Base-by-base conservation (phyloP, 2,888 invertebrate genomes). In the Acrocyrtus sp. region DNA sequence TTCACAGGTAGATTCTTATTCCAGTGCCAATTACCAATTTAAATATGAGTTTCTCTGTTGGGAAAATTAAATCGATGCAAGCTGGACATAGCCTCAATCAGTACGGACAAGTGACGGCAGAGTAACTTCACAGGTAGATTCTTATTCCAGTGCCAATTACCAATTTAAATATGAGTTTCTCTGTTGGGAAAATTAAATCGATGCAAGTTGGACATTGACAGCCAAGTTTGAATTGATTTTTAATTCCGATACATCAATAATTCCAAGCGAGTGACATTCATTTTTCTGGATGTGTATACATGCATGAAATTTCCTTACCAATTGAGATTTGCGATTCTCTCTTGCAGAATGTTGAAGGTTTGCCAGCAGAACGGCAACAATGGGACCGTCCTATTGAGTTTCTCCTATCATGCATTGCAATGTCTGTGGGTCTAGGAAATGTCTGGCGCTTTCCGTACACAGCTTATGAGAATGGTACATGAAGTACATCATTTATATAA, bases 331-430 rank as follows among this genome's bases (percentile, higher is more conserved):
- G 22, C 8, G 6, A 50, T 43, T 26, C 26, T n/a, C 15, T 43
- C 45, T 34, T 57, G 12, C 39, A 70, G 74, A 57, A 19, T 1
- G 70, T 70, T 6, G 69, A 70, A 29, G 74, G 74, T 6, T 29
- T 51, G 17, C 61, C 53, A 21, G 53, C 29, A n/a, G 58, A 54
- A 48, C 34, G 70, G 45, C 60, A 74, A 56, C 65, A 70, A 54
- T 75, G 75, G 75, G 72, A 76, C 27, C 63, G 41, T 15, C 74
- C 68, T 1, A 70, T 74, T 6, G 69, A 74, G 26, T 74, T 73
- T 24, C 51, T 74, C 1, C 51, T 74, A 6, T 57, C 57, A 2
- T 76, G 73, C 21, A 62, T 75, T 27, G 73, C 76, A 0, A 76
- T 76, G 76, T 48, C 48, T 0, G 76, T 76, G 1, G 76, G 76